Conservation (phyloP, 2,888 invertebrate genomes). For the Amiota communis region DNA sequence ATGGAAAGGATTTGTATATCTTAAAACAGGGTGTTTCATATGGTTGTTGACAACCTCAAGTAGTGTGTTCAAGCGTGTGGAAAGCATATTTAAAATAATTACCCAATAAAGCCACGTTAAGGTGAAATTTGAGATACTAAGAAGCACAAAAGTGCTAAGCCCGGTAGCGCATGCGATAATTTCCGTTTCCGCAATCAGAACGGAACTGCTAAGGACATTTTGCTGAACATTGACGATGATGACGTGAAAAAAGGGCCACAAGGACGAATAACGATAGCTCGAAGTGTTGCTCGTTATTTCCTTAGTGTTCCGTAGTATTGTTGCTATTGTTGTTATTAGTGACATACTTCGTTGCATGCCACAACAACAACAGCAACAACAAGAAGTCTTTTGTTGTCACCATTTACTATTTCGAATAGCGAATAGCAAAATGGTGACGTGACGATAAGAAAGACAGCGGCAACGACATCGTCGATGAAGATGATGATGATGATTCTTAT, state of each 20-base stretch:
- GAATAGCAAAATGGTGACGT: not conserved
- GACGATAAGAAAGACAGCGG: conserved; percentile 8
- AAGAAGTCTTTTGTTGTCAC: not conserved
- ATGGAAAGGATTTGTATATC: not conserved
- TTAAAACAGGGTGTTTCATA: not conserved
- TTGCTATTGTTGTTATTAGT: conserved; percentile 3
- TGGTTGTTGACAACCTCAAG: not conserved
- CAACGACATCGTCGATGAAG: not conserved
- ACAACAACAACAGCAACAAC: conserved; percentile 1
- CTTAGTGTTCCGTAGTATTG: not conserved
- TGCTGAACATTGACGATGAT: not conserved
- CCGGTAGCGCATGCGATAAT: conserved; percentile 44
- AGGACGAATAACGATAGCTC: not conserved
- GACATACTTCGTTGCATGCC: not conserved
- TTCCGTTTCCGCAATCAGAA: conserved; percentile 60
- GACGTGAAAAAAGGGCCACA: not conserved
- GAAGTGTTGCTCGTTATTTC: conserved; percentile 1
- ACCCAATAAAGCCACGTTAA: not conserved
- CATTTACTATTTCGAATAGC: not conserved
- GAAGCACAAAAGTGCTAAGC: conserved; percentile 28
- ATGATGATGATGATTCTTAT: no score
- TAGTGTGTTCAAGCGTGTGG: not conserved
- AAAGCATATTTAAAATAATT: conserved; percentile 1
- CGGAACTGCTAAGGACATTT: conserved; percentile 41
- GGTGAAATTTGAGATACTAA: not conserved